Evolutionary conservation across 2,888 invertebrate genomes (phyloP), one percentile per base, ranked within the genome.

Genomic region (Synergus gifuensis): DNA sequence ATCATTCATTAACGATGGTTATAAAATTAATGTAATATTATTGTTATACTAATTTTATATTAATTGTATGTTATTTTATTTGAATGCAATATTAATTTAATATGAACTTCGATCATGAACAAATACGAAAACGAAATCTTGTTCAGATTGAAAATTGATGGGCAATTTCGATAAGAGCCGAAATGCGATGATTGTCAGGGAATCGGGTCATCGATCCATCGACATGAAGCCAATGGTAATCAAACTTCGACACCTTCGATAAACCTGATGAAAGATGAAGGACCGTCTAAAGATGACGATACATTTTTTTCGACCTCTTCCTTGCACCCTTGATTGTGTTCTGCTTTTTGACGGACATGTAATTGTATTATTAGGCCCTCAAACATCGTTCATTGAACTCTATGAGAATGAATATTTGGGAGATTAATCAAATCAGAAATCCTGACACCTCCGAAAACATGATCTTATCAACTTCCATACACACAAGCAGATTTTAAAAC

Each of bases 221-320:
- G 79, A 81, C 44, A 18, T 67, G 76, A 58, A 73, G 79, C 69
- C 76, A 82, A 78, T 81, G 78, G 80, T 85, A 86, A 86, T 84
- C 80, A 86, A 86, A 85, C 80, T 84, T 84, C 81, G 84, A 86
- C 84, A 84, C 84, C 83, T 86, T 63, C 67, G 54, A 78, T 78
- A 69, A 60, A 58, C 60, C 76, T 79, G 77, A 83, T 84, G 77
- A 40, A 46, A 78, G 69, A 79, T 79, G 79, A 79, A 79, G 76
- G 44, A 79, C 76, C 66, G 76, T 64, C 63, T 58, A 46, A 66
- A 40, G 76, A 79, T 79, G 79, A 79, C 66, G 69, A 28, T 18
- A 69, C 78, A 46, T 9, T 62, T 78, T 78, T 78, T 69, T 63
- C 44, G 46, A 46, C 73, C 69, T 46, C 73, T 73, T 73, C 62